These are phyloP conservation scores for Muntiacus reevesi DNA, from an alignment of 2,113 vertebrate species.

Conservation along the genomic window DNA sequence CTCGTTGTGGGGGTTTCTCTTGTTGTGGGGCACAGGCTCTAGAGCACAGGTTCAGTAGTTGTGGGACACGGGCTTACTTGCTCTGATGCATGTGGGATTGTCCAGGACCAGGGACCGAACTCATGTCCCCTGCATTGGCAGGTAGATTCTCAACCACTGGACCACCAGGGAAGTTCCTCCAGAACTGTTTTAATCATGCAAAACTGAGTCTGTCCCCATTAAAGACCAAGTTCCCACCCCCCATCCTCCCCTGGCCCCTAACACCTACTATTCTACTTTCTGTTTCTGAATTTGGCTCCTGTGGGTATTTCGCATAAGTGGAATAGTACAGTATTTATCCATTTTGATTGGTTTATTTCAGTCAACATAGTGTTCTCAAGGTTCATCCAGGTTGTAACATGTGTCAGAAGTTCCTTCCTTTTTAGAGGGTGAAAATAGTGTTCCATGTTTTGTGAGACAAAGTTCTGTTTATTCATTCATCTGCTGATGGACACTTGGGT, in stretches of 20 bases:
- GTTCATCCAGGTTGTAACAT: no score
- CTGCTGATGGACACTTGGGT: no score
- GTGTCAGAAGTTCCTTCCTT: not conserved
- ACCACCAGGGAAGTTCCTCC: not conserved
- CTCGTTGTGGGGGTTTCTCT: not conserved
- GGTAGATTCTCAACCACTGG: not conserved
- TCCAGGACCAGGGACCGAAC: not conserved
- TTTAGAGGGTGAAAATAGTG: not conserved
- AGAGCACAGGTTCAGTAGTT: not conserved
- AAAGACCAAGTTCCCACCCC: not conserved
- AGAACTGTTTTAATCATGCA: not conserved
- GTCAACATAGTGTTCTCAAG: not conserved
- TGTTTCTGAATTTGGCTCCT: not conserved
- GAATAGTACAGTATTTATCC: not conserved
- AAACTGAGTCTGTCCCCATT: not conserved
- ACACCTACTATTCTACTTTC: not conserved
- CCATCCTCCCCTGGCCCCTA: accelerated
- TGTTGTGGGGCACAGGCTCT: not conserved
- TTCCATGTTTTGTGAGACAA: not conserved
- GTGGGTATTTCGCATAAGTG: not conserved
- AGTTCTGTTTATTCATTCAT: not conserved
- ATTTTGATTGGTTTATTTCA: not conserved
- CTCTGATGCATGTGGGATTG: not conserved
- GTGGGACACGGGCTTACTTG: not conserved
- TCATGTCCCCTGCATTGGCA: not conserved